Percentiles rank a stretch among this genome's conserved stretches.
These are phyloP conservation scores for Lasioglossum leucozonium DNA, from an alignment of 2,888 invertebrate species.

Conservation along the genomic window DNA sequence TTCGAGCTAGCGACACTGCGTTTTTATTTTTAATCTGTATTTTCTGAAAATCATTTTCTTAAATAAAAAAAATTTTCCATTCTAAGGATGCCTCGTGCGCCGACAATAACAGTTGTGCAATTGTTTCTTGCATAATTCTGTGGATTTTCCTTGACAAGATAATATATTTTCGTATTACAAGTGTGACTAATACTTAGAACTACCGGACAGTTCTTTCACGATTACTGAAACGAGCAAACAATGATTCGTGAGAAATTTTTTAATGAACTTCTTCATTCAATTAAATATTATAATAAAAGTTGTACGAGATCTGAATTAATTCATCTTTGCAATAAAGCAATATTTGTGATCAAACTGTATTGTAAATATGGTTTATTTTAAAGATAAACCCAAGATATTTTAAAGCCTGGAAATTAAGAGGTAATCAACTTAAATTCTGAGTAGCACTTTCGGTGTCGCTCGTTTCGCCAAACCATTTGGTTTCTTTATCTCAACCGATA, in stretches of 20 bases:
- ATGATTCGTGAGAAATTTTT: background rate
- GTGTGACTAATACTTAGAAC: background rate
- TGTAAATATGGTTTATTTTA: too few species aligned
- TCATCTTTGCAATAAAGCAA: too few species aligned
- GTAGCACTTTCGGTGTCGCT: background rate
- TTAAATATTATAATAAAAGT: too few species aligned
- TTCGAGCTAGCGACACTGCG: background rate
- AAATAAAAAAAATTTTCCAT: background rate
- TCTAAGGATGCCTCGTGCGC: background rate
- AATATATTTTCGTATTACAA: background rate
- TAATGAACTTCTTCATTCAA: background rate
- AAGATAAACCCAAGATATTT: background rate
- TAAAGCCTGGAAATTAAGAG: background rate
- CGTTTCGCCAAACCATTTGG: background rate
- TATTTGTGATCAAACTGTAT: too few species aligned
- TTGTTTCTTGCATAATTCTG: background rate
- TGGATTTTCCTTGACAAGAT: background rate
- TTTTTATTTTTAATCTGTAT: background rate
- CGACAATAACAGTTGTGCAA: background rate
- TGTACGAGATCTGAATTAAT: too few species aligned
- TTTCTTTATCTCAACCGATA: background rate
- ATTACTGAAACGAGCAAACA: background rate
- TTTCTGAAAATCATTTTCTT: background rate
- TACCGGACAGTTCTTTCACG: background rate
- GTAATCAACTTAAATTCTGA: background rate